These are phyloP conservation scores for Trachelus troglodyta DNA, from an alignment of 2,888 invertebrate genomes.

Conservation along the genomic window DNA sequence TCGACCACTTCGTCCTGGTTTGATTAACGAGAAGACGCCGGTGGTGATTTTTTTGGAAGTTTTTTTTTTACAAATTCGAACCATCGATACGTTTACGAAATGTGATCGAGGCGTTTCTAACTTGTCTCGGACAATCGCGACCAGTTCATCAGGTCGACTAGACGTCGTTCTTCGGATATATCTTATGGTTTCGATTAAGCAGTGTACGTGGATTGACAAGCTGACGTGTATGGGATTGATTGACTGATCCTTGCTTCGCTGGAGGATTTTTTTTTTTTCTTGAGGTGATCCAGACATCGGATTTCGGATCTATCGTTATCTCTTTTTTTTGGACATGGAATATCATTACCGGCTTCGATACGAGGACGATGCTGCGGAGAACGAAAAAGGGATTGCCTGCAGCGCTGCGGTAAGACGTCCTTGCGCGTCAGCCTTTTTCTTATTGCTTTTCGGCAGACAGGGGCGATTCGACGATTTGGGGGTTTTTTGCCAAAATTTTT, in stretches of 20 bases:
- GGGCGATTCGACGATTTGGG: background rate
- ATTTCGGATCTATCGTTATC: background rate
- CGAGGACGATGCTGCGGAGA: slow-evolving; percentile 55
- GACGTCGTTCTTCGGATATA: background rate
- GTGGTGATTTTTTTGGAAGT: background rate
- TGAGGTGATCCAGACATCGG: background rate
- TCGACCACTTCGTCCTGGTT: background rate
- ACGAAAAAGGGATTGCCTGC: slow-evolving; percentile 48
- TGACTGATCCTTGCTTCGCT: background rate
- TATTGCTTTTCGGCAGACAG: background rate
- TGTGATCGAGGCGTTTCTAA: background rate
- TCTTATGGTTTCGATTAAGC: background rate
- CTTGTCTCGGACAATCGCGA: background rate
- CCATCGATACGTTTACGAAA: background rate
- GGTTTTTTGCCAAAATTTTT: background rate
- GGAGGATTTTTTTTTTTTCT: background rate
- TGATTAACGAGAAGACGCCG: background rate
- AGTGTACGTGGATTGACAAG: background rate
- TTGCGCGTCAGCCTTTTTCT: background rate
- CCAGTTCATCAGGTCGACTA: background rate
- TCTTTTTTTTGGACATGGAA: slow-evolving; percentile 25
- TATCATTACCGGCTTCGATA: slow-evolving; percentile 47
- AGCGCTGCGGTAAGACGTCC: slow-evolving; percentile 51
- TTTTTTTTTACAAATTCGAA: background rate
- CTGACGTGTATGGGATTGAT: background rate